Evolutionary conservation across 2,113 vertebrate species (phyloP), one percentile per base, ranked within the genome.

Genomic region (Pachyramphus minor): DNA sequence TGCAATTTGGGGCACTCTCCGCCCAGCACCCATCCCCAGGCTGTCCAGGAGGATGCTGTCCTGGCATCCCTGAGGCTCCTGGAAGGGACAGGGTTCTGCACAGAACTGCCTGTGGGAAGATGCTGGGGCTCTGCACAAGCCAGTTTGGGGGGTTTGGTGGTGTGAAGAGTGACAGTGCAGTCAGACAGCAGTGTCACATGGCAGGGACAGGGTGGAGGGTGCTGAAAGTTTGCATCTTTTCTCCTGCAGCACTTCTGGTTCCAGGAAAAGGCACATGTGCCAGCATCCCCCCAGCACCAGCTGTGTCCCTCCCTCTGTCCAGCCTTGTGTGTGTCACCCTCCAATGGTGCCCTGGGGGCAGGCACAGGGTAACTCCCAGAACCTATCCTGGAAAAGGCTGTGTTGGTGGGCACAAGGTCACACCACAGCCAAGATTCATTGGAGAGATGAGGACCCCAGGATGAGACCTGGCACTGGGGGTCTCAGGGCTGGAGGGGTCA

Each of bases 331-430:
- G 2, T 18, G 39, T 44, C 53, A 53, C 28, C 11, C 41, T 18
- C 39, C 83, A 62, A 6, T 0, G 0, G 9, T 42, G 42, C 15
- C 52, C 47, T 52, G 63, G 47, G 50, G 21, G 8, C 5, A 71
- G 80, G 58, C 49, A n/a, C 37, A 69, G 62, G 15, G 12, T 33
- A 44, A 28, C 27, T 3, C 20, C 33, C 35, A 0, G 0, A 44
- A 4, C 21, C 24, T 30, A 2, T 7, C 13, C 55, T 60, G 50
- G 45, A 11, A 68, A 52, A 39, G 20, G 37, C 11, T 27, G 59
- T 60, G 19, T 28, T 60, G 41, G 21, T 31, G 63, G 33, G 19
- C 59, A 68, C 39, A 45, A 4, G 41, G 30, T n/a, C 47, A n/a
- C 27, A 31, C 5, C 45, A 25, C 27, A 49, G 47, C 37, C 31